These are phyloP conservation scores for Neostethus bicornis DNA, from an alignment of 2,797 vertebrate genomes.

Conservation along the genomic window DNA sequence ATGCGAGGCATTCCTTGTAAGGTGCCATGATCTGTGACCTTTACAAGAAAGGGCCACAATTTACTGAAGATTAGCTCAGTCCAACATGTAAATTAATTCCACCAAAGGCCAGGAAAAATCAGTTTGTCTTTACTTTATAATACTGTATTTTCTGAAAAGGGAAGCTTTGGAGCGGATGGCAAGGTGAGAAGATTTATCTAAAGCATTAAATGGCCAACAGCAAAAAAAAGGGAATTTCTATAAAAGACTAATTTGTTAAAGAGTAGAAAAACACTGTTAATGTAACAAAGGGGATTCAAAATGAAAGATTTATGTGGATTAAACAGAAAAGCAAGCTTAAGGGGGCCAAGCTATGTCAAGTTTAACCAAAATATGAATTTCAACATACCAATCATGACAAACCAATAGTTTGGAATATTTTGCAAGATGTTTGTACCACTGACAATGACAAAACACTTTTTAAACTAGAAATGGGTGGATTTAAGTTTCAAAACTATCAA, in stretches of 20 bases:
- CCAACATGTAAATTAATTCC: constrained; percentile 72
- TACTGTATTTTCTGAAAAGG: constrained; percentile 31
- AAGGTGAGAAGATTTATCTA: neutral
- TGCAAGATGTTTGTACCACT: no score
- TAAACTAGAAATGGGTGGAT: no score
- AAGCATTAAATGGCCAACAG: neutral
- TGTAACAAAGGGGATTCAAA: neutral
- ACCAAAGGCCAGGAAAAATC: constrained; percentile 73
- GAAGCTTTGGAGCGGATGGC: constrained; percentile 30
- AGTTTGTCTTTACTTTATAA: constrained; percentile 65
- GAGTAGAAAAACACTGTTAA: neutral
- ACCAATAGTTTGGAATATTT: no score
- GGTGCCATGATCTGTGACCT: constrained; percentile 67
- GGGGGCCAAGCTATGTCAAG: constrained; percentile 48
- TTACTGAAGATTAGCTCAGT: constrained; percentile 67
- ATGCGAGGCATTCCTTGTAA: constrained; percentile 52
- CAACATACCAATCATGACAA: constrained; percentile 9
- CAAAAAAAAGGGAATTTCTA: neutral
- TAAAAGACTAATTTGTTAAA: neutral
- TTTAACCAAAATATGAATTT: constrained; percentile 29
- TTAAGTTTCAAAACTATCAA: no score
- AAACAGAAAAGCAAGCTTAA: constrained; percentile 27
- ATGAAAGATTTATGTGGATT: constrained; percentile 46
- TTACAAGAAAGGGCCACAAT: constrained; percentile 70
- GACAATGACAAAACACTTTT: no score